These are phyloP conservation scores for Halictus quadricinctus DNA, from an alignment of 2,888 invertebrate species.

Conservation along the genomic window DNA sequence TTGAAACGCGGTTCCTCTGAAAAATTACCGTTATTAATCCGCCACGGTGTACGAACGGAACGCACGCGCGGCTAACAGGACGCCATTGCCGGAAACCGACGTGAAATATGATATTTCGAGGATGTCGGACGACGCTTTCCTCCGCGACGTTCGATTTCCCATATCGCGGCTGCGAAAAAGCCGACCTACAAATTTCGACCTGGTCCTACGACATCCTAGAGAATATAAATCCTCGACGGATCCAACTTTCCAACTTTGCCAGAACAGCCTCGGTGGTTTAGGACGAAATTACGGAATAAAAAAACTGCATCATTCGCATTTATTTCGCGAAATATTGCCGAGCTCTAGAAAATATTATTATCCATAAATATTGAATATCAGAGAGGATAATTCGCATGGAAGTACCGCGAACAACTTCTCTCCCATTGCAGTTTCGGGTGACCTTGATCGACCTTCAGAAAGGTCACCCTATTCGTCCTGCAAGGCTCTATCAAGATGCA, in stretches of 20 bases:
- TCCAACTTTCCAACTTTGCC: background rate
- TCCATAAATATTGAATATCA: too few relatives aligned
- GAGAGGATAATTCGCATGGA: too few relatives aligned
- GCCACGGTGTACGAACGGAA: background rate
- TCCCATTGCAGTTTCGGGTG: too few relatives aligned
- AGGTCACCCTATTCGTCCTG: too few relatives aligned
- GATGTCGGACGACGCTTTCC: conserved; percentile 7
- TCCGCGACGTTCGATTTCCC: conserved; percentile 41
- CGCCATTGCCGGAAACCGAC: conserved; percentile 4
- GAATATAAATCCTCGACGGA: conserved; percentile 11
- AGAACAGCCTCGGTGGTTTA: background rate
- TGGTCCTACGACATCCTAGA: background rate
- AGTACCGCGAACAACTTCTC: too few relatives aligned
- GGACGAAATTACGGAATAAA: background rate
- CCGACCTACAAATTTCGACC: conserved; percentile 22
- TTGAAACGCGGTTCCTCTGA: background rate
- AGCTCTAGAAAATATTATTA: too few relatives aligned
- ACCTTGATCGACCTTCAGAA: too few relatives aligned
- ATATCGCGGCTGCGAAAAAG: conserved; percentile 9
- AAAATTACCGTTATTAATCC: conserved; percentile 44
- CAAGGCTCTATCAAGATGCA: too few relatives aligned
- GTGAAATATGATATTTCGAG: conserved; percentile 46
- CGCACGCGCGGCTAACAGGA: conserved; percentile 17
- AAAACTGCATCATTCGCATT: background rate
- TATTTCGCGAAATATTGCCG: too few relatives aligned